Evolutionary conservation across 2,888 invertebrate genomes (phyloP).

Genomic region (Folsomia candida): DNA sequence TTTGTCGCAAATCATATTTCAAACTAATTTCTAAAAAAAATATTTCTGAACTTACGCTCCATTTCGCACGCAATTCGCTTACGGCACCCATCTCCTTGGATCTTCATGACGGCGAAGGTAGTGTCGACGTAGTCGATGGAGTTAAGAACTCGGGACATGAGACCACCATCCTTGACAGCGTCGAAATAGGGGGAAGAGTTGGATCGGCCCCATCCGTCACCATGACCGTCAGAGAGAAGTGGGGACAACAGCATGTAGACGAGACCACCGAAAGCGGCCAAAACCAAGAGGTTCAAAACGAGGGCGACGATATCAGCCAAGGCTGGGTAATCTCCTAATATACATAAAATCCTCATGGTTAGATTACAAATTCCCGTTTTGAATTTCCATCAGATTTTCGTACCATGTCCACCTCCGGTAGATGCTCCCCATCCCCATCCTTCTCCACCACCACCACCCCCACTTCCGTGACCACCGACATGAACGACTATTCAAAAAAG

Average conservation of each 20-base stretch:
- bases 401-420: background rate
- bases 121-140: slow-evolving; percentile 51
- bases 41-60: slow-evolving; percentile 34
- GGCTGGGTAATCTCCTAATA: slow-evolving; percentile 49
- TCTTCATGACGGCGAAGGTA: slow-evolving; percentile 51
- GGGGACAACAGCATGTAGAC: slow-evolving; percentile 51
- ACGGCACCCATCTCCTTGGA: slow-evolving; percentile 51
- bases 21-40: no score
- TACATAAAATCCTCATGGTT: background rate
- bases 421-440: slow-evolving; percentile 13
- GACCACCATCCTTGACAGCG: slow-evolving; percentile 51
- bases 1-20: no score
- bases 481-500: no score
- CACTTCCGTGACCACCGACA: slow-evolving; percentile 22
- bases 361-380: background rate
- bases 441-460: slow-evolving; percentile 14
- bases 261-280: slow-evolving; percentile 51
- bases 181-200: slow-evolving; percentile 50
- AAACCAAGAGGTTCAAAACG: slow-evolving; percentile 50
- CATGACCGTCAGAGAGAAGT: slow-evolving; percentile 49
- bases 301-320: slow-evolving; percentile 51
- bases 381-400: background rate
- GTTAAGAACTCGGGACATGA: slow-evolving; percentile 51
- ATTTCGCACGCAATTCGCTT: slow-evolving; percentile 51
- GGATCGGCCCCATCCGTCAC: slow-evolving; percentile 51